Evolutionary conservation across 2,888 invertebrate species (phyloP), one percentile per base, ranked within the genome.

Genomic region (Blastobasis adustella): DNA sequence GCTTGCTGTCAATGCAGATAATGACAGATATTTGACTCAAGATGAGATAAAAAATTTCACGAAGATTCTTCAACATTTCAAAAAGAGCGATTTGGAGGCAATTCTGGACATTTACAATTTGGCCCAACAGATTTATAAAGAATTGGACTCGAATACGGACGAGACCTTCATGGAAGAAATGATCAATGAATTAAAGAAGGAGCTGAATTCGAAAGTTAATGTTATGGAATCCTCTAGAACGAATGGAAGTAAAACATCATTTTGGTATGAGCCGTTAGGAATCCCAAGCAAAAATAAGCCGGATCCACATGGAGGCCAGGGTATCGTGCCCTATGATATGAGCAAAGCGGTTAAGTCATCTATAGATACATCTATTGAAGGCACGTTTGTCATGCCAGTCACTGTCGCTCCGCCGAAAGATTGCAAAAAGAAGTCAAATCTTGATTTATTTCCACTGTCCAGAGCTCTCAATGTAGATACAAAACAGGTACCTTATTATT

Each of bases 1-100:
- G 23, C 23, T 23, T 23, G 1, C 23, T 23, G 23, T 23, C 23
- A 23, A 23, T 23, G 3, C 23, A 23, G 23, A 23, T 23, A 23
- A 23, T 1, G 83, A 87, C 45, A 72, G 86, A 59, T 81, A 76
- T 55, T 62, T 88, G 54, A 79, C 81, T 43, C 75, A 79, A 23
- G 56, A 62, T 6, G 88, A 88, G 67, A 83, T 87, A 8, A 73
- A 73, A 57, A 61, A 69, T 0, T 76, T 88, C 53, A 64, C 81
- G 36, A 68, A 79, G 38, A 55, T 86, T 49, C 62, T 88, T 5
- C 78, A 80, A 5, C 71, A 71, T 2, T 71, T 86, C 0, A 88
- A 80, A 50, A 86, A 79, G 57, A 84, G 83, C 54, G 88, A 88
- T 54, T 63, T 88, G 49, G 81, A 87, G 64, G 78, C 86, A 5